These are phyloP conservation scores for Pseudococcus longispinus DNA, from an alignment of 2,888 invertebrate genomes.

Conservation along the genomic window DNA sequence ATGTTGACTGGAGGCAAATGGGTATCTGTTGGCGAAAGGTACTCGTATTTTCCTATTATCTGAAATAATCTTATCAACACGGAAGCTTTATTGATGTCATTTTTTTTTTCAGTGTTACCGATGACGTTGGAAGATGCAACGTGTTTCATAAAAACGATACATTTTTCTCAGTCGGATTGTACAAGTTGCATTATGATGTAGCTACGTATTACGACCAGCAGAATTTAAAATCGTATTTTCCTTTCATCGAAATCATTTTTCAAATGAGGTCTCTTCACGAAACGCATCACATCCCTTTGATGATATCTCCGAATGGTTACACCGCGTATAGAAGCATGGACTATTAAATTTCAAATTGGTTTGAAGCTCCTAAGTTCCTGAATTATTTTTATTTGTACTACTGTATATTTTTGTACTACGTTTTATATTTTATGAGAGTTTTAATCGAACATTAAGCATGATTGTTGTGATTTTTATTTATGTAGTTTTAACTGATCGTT, in stretches of 20 bases:
- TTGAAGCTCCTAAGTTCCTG: not conserved
- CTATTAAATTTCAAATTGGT: not conserved
- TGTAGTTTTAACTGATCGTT: no score
- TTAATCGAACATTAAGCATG: no score
- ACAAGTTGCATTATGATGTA: conserved; percentile 44
- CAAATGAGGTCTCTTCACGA: conserved; percentile 14
- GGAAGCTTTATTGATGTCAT: not conserved
- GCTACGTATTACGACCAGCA: conserved; percentile 30
- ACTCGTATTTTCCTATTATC: not conserved
- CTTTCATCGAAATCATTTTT: conserved; percentile 38
- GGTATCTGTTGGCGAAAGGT: conserved; percentile 35
- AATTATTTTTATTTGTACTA: not conserved
- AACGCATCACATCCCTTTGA: conserved; percentile 39
- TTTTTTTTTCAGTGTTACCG: conserved; percentile 25
- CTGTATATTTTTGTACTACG: no score
- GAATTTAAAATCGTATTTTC: conserved; percentile 49
- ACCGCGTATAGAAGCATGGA: conserved; percentile 44
- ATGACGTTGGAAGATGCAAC: conserved; percentile 36
- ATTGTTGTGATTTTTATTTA: no score
- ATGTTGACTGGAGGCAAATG: conserved; percentile 41
- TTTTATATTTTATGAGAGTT: no score
- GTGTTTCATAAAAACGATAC: conserved; percentile 15
- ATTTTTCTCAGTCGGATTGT: conserved; percentile 26
- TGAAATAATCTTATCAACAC: no score
- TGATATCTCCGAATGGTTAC: conserved; percentile 47